Evolutionary conservation across 2,113 vertebrate genomes (phyloP), one percentile per base, ranked within the genome.

Genomic region (Podarcis muralis): DNA sequence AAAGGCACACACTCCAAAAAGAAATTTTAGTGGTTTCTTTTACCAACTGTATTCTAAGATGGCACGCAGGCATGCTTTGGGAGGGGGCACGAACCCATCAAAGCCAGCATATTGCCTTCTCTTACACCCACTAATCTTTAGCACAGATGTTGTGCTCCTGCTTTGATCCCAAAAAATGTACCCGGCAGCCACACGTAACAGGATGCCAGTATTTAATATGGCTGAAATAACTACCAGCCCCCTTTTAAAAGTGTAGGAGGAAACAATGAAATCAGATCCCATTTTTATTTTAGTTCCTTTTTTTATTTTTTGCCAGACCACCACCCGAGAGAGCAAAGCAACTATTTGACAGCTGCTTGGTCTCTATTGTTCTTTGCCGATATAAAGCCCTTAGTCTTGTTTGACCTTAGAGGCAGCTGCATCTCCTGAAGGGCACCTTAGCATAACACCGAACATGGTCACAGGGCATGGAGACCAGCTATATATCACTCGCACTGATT

Each of bases 381-480:
- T 68, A 84, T 68, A 88, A 88, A 88, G 87, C 87, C 65, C 81
- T 77, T 83, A 68, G 77, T 59, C 66, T 74, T 69, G n/a, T 72
- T 57, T 88, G 87, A 88, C 81, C 81, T 88, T 84, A 88, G 66
- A 57, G 74, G 37, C 87, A 88, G 87, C 81, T 88, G 81, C 40
- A 22, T 11, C 5, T 20, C 37, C 43, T 8, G 18, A 74, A 25
- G 37, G 59, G 40, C 59, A 83, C 15, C 40, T 68, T 25, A 2
- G 20, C 5, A 78, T 40, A 78, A 69, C 37, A 13, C 87, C 87
- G 30, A 88, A 88, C 30, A 78, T 84, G 87, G 87, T 83, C 71
- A 77, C 59, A 76, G 7, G 20, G 22, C 30, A 11, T 27, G 30
- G 62, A 40, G 8, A 9, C 2, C 32, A 35, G 43, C 68, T n/a